Conservation (phyloP, 1,140 invertebrate genomes). For the Drosophila persimilis region DNA sequence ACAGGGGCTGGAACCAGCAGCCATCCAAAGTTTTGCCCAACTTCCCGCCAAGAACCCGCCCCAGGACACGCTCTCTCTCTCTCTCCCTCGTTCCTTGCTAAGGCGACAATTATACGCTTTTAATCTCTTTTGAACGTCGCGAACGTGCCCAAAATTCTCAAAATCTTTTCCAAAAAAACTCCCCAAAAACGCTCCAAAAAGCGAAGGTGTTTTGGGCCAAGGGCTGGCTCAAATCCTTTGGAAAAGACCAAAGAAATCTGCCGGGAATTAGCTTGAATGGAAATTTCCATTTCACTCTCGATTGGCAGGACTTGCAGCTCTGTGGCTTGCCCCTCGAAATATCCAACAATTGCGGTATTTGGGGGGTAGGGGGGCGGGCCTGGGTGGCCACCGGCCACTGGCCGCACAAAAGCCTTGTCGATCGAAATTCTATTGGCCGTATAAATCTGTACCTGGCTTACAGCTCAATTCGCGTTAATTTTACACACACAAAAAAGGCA, state of each 20-base stretch:
- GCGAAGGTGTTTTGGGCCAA: conserved; percentile 28
- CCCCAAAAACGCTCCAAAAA: conserved; percentile 9
- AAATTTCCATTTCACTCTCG: conserved; percentile 26
- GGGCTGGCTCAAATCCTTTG: conserved; percentile 41
- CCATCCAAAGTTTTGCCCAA: conserved; percentile 65
- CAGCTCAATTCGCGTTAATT: conserved; percentile 75
- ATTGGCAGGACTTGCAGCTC: too few species aligned
- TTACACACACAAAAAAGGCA: conserved; percentile 15
- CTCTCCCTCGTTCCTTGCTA: conserved; percentile 42
- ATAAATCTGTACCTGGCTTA: conserved; percentile 58
- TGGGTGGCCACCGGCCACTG: background rate
- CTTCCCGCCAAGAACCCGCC: conserved; percentile 38
- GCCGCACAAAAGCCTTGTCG: conserved; percentile 11
- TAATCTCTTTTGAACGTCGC: conserved; percentile 81
- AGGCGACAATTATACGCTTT: conserved; percentile 82
- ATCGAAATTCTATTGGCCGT: conserved; percentile 43
- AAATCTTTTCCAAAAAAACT: conserved; percentile 60
- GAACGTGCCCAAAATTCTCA: conserved; percentile 79
- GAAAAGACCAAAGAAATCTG: conserved; percentile 26
- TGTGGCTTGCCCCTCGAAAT: background rate
- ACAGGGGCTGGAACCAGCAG: conserved; percentile 21
- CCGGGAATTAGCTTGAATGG: conserved; percentile 25
- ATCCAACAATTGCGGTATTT: conserved; percentile 28
- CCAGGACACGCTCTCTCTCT: background rate
- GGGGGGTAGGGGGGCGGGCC: background rate